These are phyloP conservation scores for Pocillopora verrucosa DNA, from an alignment of 64 coral and sea anemone genomes.

Conservation along the genomic window DNA sequence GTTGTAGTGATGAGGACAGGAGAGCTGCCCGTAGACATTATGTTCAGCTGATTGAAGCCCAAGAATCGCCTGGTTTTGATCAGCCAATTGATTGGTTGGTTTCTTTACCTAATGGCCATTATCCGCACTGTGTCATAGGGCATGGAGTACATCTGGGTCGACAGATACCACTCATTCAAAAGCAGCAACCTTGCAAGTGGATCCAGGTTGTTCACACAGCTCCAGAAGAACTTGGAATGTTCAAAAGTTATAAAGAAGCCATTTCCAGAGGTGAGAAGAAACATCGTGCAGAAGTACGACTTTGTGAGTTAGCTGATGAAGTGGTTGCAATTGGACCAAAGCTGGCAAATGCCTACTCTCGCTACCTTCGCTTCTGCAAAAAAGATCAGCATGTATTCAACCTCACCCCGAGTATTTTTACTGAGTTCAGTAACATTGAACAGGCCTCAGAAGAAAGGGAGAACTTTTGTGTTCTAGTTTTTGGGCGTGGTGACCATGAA, in stretches of 20 bases:
- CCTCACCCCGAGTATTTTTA: no score
- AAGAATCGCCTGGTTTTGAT: not conserved
- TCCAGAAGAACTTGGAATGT: constrained; percentile 3
- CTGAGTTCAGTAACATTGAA: no score
- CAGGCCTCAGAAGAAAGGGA: not conserved
- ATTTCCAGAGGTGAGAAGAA: not conserved
- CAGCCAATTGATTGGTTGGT: not conserved
- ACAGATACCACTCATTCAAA: not conserved
- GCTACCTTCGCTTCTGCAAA: no score
- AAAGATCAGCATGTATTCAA: no score
- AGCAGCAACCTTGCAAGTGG: not conserved
- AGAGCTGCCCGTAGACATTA: not conserved
- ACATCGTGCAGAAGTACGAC: not conserved
- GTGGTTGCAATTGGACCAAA: not conserved
- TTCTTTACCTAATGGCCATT: not conserved
- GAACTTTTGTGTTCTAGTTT: not conserved
- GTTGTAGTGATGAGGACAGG: not conserved
- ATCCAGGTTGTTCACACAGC: not conserved
- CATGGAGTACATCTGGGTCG: not conserved
- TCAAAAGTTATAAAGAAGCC: not conserved
- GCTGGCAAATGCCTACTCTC: no score
- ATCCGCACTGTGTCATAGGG: not conserved
- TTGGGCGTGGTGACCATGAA: constrained; percentile 1
- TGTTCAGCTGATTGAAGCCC: no score
- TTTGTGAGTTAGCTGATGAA: not conserved